Evolutionary conservation across 1,140 invertebrate species (phyloP), one percentile per base, ranked within the genome.

Genomic region (Diuraphis noxia): DNA sequence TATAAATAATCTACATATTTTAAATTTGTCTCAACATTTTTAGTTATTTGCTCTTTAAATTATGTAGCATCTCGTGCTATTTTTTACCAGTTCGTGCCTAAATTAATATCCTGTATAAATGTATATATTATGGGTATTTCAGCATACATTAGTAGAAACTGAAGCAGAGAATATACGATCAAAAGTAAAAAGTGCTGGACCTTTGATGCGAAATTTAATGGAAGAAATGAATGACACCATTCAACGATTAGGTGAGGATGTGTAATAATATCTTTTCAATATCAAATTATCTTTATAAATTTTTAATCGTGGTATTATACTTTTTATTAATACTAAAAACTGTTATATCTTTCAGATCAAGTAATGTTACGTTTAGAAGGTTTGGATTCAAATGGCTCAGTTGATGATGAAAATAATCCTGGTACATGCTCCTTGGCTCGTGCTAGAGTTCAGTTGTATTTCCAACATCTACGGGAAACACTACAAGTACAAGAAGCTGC

Each of bases 201-300:
- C 94, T 87, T 94, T 95, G 88, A 94, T 96, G 93, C 94, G 94
- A 49, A 95, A 95, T 88, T 95, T 96, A 93, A 95, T 95, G 92
- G 95, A 96, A 93, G 95, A 95, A 92, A 95, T 96, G 92, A 94
- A 94, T 91, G 95, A 95, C 89, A 95, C 95, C 6, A 94, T 94
- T 30, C 94, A 95, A 43, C 94, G 94, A 93, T 93, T 96, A 92
- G 94, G 94, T 94, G 93, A 92, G 92, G 52, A 72, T 92, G 21
- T 91, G 30, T 92, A 46, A 92, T 77, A 46, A 89, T 38, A 82
- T n/a, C n/a, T n/a, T n/a, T n/a, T n/a, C n/a, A n/a, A n/a, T n/a
- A n/a, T n/a, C n/a, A n/a, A n/a, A 72, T 72, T n/a, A 13, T 17
- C 10, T 72, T 4, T 63, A n/a, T 13, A 72, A 72, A 17, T 72